Conservation (phyloP, 2,888 invertebrate species). For the Volucella zonaria region DNA sequence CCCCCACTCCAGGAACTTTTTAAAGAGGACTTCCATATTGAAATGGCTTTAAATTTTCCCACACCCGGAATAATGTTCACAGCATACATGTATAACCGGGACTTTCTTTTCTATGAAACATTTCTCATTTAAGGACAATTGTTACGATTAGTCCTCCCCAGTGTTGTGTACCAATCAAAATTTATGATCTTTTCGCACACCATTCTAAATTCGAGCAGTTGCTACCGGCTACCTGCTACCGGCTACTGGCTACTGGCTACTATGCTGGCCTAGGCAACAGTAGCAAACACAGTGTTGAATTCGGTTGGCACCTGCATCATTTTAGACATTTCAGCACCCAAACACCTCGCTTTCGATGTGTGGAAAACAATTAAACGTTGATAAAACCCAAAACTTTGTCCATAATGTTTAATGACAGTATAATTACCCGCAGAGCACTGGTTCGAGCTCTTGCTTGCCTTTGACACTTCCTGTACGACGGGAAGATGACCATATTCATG, state of each 20-base stretch:
- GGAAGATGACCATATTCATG: slow-evolving; percentile 49
- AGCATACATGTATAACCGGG: too few species aligned
- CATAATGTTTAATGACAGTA: slow-evolving; percentile 70
- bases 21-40: too few species aligned
- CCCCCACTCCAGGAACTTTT: too few species aligned
- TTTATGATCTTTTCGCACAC: slow-evolving; percentile 61
- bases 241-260: neutral
- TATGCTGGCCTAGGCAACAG: slow-evolving; percentile 7
- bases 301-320: slow-evolving; percentile 67
- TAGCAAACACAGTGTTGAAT: neutral
- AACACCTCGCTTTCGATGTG: slow-evolving; percentile 69
- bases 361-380: slow-evolving; percentile 69
- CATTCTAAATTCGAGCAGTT: slow-evolving; percentile 9
- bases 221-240: neutral
- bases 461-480: slow-evolving; percentile 71
- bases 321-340: slow-evolving; percentile 69
- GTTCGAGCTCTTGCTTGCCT: slow-evolving; percentile 31
- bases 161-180: slow-evolving; percentile 63
- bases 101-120: too few species aligned
- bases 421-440: slow-evolving; percentile 70
- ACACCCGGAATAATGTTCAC: too few species aligned
- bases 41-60: too few species aligned
- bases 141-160: slow-evolving; percentile 54
- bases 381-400: slow-evolving; percentile 69
- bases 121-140: slow-evolving; percentile 51